A percentile compares a stretch with the other conserved stretches of the same genome.
phyloP scores from a whole-genome alignment of 1,140 invertebrate genomes.

The Panagrolaimus sp. region DNA sequence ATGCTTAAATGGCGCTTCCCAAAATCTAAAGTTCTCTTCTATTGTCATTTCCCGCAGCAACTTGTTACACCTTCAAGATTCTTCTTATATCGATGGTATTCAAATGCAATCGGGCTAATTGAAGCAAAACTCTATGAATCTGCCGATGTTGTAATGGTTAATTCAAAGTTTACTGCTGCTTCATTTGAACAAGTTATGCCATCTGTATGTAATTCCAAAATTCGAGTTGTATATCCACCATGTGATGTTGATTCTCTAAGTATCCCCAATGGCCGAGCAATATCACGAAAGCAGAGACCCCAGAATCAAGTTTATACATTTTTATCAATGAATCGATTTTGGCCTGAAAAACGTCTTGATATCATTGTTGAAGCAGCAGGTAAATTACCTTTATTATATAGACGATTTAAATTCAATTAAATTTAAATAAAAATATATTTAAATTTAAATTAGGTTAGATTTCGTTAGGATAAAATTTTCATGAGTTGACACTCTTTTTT shows the following conservation, averaged over 20 bases:
- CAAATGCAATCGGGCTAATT: slow-evolving; percentile 49
- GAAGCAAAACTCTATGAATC: slow-evolving; percentile 46
- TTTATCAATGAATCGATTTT: slow-evolving; percentile 58
- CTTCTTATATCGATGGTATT: slow-evolving; percentile 57
- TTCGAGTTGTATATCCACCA: slow-evolving; percentile 54
- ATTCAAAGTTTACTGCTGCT: slow-evolving; percentile 54
- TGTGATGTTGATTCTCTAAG: slow-evolving; percentile 54
- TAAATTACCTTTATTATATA: slow-evolving; percentile 6
- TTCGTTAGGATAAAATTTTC: too few species aligned
- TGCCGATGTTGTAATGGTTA: slow-evolving; percentile 55
- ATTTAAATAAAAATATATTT: not conserved
- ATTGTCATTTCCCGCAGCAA: slow-evolving; percentile 58
- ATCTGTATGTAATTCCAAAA: slow-evolving; percentile 39
- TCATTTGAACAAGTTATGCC: slow-evolving; percentile 53
- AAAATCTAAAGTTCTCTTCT: slow-evolving; percentile 48
- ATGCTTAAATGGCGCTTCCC: slow-evolving; percentile 57
- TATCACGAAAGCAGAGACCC: slow-evolving; percentile 38
- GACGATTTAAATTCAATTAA: not conserved
- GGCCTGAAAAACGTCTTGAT: slow-evolving; percentile 57
- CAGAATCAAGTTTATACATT: slow-evolving; percentile 47
- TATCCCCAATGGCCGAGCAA: slow-evolving; percentile 17
- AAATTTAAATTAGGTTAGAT: too few species aligned
- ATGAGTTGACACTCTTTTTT: too few species aligned
- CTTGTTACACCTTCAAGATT: slow-evolving; percentile 56
- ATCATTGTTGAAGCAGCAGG: slow-evolving; percentile 57